These are phyloP conservation scores for Tympanoctomys barrerae DNA, from an alignment of 2,797 vertebrate genomes.

Conservation along the genomic window DNA sequence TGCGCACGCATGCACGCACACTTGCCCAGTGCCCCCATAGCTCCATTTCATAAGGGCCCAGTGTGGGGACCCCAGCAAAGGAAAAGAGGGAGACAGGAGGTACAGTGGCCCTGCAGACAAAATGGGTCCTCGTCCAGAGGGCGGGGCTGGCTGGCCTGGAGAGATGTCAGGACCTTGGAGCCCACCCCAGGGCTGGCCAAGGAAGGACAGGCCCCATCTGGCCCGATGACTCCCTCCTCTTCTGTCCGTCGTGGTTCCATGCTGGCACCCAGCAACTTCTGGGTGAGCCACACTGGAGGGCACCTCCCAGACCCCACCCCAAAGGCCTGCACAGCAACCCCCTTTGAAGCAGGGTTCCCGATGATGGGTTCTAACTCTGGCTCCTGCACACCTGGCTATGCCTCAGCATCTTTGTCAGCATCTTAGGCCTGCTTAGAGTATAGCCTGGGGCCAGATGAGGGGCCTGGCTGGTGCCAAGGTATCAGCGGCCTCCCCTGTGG, in stretches of 20 bases:
- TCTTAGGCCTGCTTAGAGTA: neutral
- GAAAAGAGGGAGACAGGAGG: neutral
- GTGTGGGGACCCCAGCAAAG: too few species aligned
- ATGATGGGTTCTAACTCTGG: neutral
- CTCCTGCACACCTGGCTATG: neutral
- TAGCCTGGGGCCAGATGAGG: too few species aligned
- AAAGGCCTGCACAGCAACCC: neutral
- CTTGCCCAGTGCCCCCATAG: conserved; percentile 14
- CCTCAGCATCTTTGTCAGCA: neutral
- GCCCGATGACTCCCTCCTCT: neutral
- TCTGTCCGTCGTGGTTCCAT: neutral
- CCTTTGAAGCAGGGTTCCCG: neutral
- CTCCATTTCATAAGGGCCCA: conserved; percentile 72
- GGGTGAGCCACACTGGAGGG: neutral
- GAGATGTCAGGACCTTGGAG: neutral
- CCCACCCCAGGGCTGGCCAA: neutral
- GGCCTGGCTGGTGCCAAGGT: neutral
- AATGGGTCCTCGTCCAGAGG: neutral
- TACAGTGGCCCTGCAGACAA: neutral
- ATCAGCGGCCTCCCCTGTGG: fast-evolving
- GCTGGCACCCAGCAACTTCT: fast-evolving
- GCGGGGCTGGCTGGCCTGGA: neutral
- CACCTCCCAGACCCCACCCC: neutral
- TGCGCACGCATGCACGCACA: neutral
- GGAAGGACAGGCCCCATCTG: neutral